A percentile compares a stretch with the other conserved stretches of the same genome.
Evolutionary conservation across 2,797 vertebrate genomes (phyloP).

Genomic region (Epinephelus awoara): DNA sequence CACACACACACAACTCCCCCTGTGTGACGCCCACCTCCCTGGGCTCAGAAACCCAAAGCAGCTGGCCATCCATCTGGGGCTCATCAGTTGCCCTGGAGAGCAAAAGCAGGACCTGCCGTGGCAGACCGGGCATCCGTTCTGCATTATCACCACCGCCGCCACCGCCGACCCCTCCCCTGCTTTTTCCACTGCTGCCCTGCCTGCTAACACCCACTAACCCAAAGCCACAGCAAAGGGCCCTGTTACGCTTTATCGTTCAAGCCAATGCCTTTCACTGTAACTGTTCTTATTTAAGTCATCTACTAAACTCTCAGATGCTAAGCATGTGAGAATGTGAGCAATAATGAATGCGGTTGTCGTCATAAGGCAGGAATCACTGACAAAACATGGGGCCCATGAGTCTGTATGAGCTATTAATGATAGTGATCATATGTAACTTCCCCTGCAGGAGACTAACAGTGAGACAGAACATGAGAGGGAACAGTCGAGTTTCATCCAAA

Average conservation of each 20-base stretch:
- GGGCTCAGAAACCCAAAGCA: constrained; percentile 71
- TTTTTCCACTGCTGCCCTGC: constrained; percentile 44
- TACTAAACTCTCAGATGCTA: constrained; percentile 13
- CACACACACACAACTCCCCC: constrained; percentile 18
- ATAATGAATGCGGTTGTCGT: constrained; percentile 43
- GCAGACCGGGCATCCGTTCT: constrained; percentile 69
- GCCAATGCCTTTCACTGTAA: background rate
- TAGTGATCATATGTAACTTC: constrained; percentile 28
- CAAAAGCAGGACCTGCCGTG: constrained; percentile 57
- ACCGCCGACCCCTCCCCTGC: background rate
- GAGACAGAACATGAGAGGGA: constrained; percentile 9
- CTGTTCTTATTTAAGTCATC: constrained; percentile 27
- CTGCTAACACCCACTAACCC: constrained; percentile 38
- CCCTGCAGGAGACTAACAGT: constrained; percentile 23
- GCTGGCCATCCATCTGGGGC: constrained; percentile 79
- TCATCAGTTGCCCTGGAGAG: constrained; percentile 76
- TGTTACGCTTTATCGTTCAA: constrained; percentile 37
- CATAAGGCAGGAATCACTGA: constrained; percentile 43
- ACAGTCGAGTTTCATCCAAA: constrained; percentile 2
- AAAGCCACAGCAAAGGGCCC: constrained; percentile 68
- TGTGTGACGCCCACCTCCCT: constrained; percentile 53
- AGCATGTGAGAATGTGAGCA: constrained; percentile 38
- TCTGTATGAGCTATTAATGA: constrained; percentile 57
- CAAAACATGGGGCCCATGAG: constrained; percentile 39
- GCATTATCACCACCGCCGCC: constrained; percentile 63